A percentile compares a stretch with the other conserved stretches of the same genome.
Conservation (phyloP, 2,113 vertebrate genomes). For the Cyanocitta stelleri region DNA sequence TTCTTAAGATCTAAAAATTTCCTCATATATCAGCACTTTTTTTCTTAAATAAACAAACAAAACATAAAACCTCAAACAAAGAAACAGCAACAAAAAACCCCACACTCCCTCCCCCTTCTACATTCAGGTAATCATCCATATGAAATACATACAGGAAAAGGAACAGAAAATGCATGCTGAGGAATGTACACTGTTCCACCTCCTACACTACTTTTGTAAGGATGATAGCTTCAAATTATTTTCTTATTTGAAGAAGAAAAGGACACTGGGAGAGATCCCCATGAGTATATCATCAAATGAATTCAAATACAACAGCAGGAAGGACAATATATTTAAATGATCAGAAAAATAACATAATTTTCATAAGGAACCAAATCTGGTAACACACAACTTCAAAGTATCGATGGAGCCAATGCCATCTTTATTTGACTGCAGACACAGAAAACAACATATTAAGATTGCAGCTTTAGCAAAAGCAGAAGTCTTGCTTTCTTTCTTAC, state of each 20-base stretch:
- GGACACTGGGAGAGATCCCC: not conserved
- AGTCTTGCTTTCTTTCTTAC: not conserved
- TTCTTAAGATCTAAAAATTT: not conserved
- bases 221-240: not conserved
- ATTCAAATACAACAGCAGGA: not conserved
- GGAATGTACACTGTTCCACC: not conserved
- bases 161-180: not conserved
- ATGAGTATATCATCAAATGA: not conserved
- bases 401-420: fast-evolving
- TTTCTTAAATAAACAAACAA: not conserved
- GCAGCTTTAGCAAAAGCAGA: not conserved
- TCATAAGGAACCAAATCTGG: not conserved
- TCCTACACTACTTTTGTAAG: not conserved
- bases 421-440: not conserved
- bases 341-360: not conserved
- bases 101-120: not conserved
- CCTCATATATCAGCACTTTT: not conserved
- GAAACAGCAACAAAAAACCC: not conserved
- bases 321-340: not conserved
- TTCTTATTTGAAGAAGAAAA: not conserved
- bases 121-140: not conserved
- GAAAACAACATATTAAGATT: not conserved
- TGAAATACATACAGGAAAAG: not conserved
- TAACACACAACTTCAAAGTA: not conserved
- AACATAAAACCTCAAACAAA: not conserved